These are phyloP conservation scores for Triplophysa dalaica DNA, from an alignment of 2,113 vertebrate genomes.

Conservation along the genomic window DNA sequence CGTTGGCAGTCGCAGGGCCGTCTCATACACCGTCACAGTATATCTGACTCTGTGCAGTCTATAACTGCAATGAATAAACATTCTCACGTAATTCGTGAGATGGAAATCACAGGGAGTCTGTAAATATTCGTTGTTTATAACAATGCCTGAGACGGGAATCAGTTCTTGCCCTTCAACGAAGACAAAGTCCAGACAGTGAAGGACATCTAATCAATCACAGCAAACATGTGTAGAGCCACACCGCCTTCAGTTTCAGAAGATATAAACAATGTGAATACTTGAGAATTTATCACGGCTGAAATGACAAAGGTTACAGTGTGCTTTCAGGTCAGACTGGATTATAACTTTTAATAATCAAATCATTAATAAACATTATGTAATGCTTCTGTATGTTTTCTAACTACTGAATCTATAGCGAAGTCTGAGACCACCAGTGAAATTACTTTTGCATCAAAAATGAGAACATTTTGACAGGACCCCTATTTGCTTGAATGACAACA, in stretches of 20 bases:
- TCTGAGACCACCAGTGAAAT: neutral
- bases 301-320: slow-evolving; percentile 59
- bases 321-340: slow-evolving; percentile 54
- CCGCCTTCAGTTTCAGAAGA: slow-evolving; percentile 49
- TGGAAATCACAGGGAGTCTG: slow-evolving; percentile 60
- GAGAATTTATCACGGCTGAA: slow-evolving; percentile 73
- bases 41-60: slow-evolving; percentile 45
- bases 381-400: neutral
- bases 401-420: neutral
- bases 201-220: slow-evolving; percentile 71
- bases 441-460: too few relatives aligned
- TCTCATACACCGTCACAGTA: slow-evolving; percentile 64
- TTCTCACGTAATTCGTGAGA: neutral
- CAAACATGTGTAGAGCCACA: slow-evolving; percentile 32
- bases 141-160: slow-evolving; percentile 54
- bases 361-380: slow-evolving; percentile 8
- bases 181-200: slow-evolving; percentile 59
- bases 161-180: slow-evolving; percentile 70
- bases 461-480: too few relatives aligned
- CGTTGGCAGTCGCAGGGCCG: slow-evolving; percentile 60
- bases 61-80: neutral
- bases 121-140: slow-evolving; percentile 75
- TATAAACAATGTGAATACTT: slow-evolving; percentile 47
- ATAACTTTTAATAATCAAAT: slow-evolving; percentile 49
- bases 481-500: too few relatives aligned